phyloP scores from a whole-genome alignment of 2,888 invertebrate species.

The Matsumyia berberina region DNA sequence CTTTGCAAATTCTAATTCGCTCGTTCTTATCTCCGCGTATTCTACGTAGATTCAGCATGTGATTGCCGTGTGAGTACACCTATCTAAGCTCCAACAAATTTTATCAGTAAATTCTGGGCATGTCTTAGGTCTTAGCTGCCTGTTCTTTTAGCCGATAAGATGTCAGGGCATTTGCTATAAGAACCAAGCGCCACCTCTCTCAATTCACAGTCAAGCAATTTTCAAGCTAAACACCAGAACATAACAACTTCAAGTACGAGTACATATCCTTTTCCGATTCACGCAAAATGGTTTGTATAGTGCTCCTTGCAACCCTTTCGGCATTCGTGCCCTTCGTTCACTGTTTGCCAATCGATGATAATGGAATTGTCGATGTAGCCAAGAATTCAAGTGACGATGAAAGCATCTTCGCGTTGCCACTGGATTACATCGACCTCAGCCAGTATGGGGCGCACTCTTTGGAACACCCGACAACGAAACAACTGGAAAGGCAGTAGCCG shows the following conservation, averaged over 20 bases:
- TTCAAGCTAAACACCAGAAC: slow-evolving; percentile 6
- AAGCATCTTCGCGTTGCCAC: slow-evolving; percentile 1
- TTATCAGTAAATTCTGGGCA: slow-evolving; percentile 64
- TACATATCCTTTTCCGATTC: too few relatives aligned
- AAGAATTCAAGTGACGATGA: slow-evolving; percentile 63
- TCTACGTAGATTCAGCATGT: neutral
- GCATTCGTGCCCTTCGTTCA: neutral
- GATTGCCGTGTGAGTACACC: slow-evolving; percentile 20
- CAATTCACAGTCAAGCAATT: slow-evolving; percentile 56
- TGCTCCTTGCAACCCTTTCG: slow-evolving; percentile 25
- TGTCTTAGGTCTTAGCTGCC: slow-evolving; percentile 2
- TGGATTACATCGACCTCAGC: slow-evolving; percentile 85
- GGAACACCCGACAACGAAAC: slow-evolving; percentile 85
- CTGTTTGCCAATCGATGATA: slow-evolving; percentile 49
- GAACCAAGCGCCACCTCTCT: slow-evolving; percentile 7
- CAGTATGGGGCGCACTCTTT: slow-evolving; percentile 86
- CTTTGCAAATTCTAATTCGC: slow-evolving; percentile 23
- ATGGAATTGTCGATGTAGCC: slow-evolving; percentile 30
- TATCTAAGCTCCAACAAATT: slow-evolving; percentile 5
- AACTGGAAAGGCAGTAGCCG: slow-evolving; percentile 80
- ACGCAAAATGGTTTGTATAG: slow-evolving; percentile 37
- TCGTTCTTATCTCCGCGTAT: slow-evolving; percentile 17
- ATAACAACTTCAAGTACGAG: neutral
- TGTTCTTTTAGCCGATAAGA: slow-evolving; percentile 58
- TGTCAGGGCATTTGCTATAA: slow-evolving; percentile 64